Evolutionary conservation across 2,113 vertebrate genomes (phyloP), one percentile per base, ranked within the genome.

Genomic region (Motacilla alba): DNA sequence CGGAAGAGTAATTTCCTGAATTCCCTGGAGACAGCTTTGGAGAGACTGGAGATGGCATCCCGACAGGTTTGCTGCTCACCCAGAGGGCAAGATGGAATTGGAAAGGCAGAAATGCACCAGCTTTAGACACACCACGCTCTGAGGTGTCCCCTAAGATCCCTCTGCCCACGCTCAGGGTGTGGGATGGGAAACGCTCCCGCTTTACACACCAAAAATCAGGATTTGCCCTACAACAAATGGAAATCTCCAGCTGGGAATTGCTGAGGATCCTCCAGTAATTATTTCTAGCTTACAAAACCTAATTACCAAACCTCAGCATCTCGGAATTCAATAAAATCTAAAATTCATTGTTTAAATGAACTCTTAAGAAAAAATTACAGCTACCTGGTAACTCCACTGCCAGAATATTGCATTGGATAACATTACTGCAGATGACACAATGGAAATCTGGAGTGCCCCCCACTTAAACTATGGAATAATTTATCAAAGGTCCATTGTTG

Each of bases 31-130:
- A 99, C 90, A 99, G 98, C 96, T 99, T 99, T 72, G 99, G 99
- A 79, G 99, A 99, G 33, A 99, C 99, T 13, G 99, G 99, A 83
- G 99, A 99, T 26, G 99, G 99, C 99, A 99, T 99, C 30, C 99
- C 98, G 1, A 98, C 99, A 46, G 99, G 98, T 98, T 99, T 99
- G 98, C 99, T 99, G 95, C 91, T 84, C 31, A 37, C 1, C 64
- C 63, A 39, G 2, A 82, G 20, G 13, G 10, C 76, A 46, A 33
- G 1, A 63, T 6, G 11, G 30, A 16, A 4, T 39, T 59, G 58
- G 44, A 56, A 94, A 63, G 7, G 26, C 21, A 82, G 58, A 69
- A 56, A 81, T 7, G 58, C 9, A 53, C 0, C 30, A 39, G 33
- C 26, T 46, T 73, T 3, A 33, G 43, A 16, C 14, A n/a, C 10